Evolutionary conservation across 2,888 invertebrate genomes (phyloP).

Genomic region (Gasteruption jaculator): DNA sequence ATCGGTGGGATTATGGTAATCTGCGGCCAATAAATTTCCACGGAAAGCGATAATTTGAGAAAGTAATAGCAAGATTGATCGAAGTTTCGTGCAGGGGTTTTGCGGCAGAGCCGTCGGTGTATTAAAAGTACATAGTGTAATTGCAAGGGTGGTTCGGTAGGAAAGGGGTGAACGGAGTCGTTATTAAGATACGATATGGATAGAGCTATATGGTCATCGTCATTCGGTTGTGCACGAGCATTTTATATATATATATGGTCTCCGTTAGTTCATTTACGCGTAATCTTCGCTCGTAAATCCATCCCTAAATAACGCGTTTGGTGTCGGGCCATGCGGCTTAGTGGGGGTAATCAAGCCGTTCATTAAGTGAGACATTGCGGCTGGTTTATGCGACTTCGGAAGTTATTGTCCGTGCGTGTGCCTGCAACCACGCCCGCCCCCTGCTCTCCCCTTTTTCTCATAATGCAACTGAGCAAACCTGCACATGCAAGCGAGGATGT

Average conservation of each 20-base stretch:
- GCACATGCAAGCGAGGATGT: conserved; percentile 6
- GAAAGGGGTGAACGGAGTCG: too few species aligned
- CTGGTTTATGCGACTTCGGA: conserved; percentile 39
- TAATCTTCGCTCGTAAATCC: conserved; percentile 39
- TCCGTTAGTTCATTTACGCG: conserved; percentile 26
- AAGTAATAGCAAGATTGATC: too few species aligned
- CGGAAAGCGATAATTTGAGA: too few species aligned
- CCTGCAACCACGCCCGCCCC: conserved; percentile 34
- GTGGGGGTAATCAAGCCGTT: conserved; percentile 37
- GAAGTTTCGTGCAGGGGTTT: too few species aligned
- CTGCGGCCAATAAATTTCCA: too few species aligned
- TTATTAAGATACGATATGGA: too few species aligned
- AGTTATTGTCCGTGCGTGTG: conserved; percentile 40
- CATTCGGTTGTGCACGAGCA: conserved; percentile 3
- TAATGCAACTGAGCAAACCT: conserved; percentile 29
- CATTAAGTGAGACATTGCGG: conserved; percentile 40
- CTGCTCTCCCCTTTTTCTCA: conserved; percentile 27
- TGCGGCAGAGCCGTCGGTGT: too few species aligned
- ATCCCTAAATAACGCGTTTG: conserved; percentile 37
- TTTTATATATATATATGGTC: too few species aligned
- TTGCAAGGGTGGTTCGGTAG: too few species aligned
- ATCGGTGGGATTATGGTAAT: too few species aligned
- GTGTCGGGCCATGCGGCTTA: conserved; percentile 20
- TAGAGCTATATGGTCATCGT: not conserved
- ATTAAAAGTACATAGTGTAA: too few species aligned